Conservation (phyloP, 2,797 vertebrate genomes). For the Phataginus tricuspis region DNA sequence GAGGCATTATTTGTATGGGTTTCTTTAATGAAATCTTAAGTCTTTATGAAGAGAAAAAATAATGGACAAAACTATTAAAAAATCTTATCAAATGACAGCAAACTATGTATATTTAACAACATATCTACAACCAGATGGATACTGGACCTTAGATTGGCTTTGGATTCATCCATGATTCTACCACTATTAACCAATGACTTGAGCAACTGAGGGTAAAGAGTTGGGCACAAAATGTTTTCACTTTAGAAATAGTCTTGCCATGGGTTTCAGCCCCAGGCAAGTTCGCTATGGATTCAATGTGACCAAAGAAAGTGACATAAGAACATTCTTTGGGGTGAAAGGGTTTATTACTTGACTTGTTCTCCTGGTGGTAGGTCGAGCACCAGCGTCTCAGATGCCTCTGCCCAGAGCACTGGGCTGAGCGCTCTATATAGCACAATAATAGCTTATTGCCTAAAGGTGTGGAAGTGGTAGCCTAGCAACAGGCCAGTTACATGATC, state of each 20-base stretch:
- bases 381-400: too few species aligned
- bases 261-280: too few species aligned
- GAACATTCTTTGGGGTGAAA: too few species aligned
- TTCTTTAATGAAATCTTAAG: constrained; percentile 22
- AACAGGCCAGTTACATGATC: too few species aligned
- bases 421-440: too few species aligned
- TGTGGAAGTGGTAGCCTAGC: too few species aligned
- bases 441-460: too few species aligned
- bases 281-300: too few species aligned
- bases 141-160: constrained; percentile 53
- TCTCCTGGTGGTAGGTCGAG: too few species aligned
- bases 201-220: background rate
- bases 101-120: constrained; percentile 10
- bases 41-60: constrained; percentile 33
- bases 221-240: constrained; percentile 50
- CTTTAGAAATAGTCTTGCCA: background rate
- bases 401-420: too few species aligned
- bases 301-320: too few species aligned
- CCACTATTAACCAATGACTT: constrained; percentile 24
- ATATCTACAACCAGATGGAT: constrained; percentile 21
- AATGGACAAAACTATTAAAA: background rate
- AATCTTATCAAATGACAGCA: constrained; percentile 10
- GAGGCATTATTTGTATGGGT: background rate
- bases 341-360: too few species aligned
- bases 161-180: constrained; percentile 42